Conservation (phyloP, 2,113 vertebrate species). For the Acanthisitta chloris region DNA sequence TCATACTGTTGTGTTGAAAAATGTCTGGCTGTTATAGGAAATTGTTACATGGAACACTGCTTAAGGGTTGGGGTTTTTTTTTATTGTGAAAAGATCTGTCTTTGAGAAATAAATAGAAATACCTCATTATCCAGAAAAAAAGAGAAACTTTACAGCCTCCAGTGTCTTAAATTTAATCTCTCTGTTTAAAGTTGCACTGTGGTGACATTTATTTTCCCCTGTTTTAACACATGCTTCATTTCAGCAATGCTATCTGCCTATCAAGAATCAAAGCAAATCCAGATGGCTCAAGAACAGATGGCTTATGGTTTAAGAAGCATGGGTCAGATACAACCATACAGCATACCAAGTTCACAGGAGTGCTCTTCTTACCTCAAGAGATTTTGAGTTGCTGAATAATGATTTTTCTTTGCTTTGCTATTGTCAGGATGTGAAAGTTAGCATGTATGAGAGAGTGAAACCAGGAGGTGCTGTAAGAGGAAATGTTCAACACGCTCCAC, state of each 20-base stretch:
- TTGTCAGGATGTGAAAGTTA: neutral
- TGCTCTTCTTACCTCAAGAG: neutral
- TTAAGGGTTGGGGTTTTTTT: neutral
- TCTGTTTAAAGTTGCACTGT: neutral
- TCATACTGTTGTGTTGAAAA: neutral
- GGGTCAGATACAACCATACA: neutral
- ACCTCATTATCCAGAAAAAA: neutral
- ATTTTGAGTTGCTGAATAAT: neutral
- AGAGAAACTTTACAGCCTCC: neutral
- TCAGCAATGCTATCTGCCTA: conserved; percentile 21
- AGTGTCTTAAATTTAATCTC: neutral
- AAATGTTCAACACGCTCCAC: neutral
- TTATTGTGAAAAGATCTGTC: neutral
- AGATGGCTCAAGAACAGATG: conserved; percentile 47
- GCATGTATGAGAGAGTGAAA: neutral
- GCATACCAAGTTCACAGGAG: neutral
- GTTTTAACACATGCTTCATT: conserved; percentile 35
- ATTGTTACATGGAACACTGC: neutral
- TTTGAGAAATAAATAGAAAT: neutral
- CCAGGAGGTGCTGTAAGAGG: neutral
- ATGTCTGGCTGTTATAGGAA: neutral
- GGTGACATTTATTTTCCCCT: conserved; percentile 23
- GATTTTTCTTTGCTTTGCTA: neutral
- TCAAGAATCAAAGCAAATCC: conserved; percentile 42
- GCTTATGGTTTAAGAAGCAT: conserved; percentile 21